Evolutionary conservation across 2,888 invertebrate genomes (phyloP).

Genomic region (Lasioglossum figueresi): DNA sequence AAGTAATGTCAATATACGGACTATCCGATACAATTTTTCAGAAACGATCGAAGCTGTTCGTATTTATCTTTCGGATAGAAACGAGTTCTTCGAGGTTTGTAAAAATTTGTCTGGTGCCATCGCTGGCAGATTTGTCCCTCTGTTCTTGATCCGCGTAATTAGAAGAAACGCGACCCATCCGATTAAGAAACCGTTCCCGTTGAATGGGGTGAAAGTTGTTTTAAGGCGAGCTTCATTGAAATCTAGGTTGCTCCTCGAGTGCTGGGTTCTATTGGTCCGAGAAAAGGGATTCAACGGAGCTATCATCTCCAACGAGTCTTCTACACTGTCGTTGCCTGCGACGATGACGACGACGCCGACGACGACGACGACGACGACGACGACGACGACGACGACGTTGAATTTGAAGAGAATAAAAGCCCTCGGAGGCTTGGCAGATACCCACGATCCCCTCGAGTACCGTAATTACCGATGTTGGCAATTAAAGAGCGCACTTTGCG

Average conservation of each 20-base stretch:
- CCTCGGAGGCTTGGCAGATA: constrained; percentile 61
- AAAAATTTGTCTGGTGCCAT: background rate
- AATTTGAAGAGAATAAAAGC: constrained; percentile 63
- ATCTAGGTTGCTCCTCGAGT: constrained; percentile 66
- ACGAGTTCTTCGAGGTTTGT: background rate
- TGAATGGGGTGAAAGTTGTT: constrained; percentile 63
- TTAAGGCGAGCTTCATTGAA: constrained; percentile 66
- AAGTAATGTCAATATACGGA: no score
- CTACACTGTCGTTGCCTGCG: background rate
- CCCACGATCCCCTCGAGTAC: constrained; percentile 67
- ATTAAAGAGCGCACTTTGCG: constrained; percentile 74
- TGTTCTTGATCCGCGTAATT: constrained; percentile 50
- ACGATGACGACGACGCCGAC: background rate
- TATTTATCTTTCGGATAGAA: background rate
- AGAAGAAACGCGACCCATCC: constrained; percentile 48
- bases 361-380: background rate
- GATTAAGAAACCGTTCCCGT: constrained; percentile 39
- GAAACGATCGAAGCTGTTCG: background rate
- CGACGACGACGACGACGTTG: constrained; percentile 30
- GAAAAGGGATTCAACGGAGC: constrained; percentile 30
- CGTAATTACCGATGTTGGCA: constrained; percentile 77
- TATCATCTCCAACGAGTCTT: constrained; percentile 36
- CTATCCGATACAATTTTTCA: no score
- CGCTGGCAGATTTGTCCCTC: background rate
- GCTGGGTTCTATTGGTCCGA: constrained; percentile 22